Evolutionary conservation across 2,888 invertebrate genomes (phyloP), one percentile per base, ranked within the genome.

Genomic region (Capitulum mitella): DNA sequence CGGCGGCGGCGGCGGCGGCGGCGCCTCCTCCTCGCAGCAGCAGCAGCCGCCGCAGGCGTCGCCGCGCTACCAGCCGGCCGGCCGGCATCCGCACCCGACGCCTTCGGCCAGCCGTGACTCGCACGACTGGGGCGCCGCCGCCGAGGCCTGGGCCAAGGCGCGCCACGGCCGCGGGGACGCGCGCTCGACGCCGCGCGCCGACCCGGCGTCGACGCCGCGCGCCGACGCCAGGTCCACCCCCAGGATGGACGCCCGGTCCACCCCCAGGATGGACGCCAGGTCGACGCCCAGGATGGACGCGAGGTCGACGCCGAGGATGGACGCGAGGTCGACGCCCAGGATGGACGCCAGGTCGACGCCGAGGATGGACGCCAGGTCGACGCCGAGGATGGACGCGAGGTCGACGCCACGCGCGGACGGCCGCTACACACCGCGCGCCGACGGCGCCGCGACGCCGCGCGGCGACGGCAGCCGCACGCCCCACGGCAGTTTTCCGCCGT

Each of bases 131-230:
- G 77, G 51, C 16, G 48, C 58, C 54, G 77, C 51, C 51, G 51
- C 32, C 77, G 77, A 77, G 77, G 77, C 77, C 54, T 77, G 58
- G 51, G 77, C 51, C 37, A 37, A 58, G 37, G 51, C 58, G 16
- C 51, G 58, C 54, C 26, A 26, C 77, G 34, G 29, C 54, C 77
- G 58, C 77, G 40, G n/a, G 29, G 58, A 58, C 58, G 58, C 22
- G 5, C 58, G 58, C n/a, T 12, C n/a, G 37, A 70, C 77, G 40
- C 77, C 77, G 12, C 51, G 77, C 37, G 54, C 51, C 58, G 51
- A 58, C 37, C 43, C 54, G 12, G 19, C 29, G 54, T 48, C 26
- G 32, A 61, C 61, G 16, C 61, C 61, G 32, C 61, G 61, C 61
- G 61, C 61, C 12, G 61, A 61, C 16, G 61, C 32, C 34, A 3